Conservation (phyloP, 2,888 invertebrate genomes). For the Eutolmus rufibarbis region DNA sequence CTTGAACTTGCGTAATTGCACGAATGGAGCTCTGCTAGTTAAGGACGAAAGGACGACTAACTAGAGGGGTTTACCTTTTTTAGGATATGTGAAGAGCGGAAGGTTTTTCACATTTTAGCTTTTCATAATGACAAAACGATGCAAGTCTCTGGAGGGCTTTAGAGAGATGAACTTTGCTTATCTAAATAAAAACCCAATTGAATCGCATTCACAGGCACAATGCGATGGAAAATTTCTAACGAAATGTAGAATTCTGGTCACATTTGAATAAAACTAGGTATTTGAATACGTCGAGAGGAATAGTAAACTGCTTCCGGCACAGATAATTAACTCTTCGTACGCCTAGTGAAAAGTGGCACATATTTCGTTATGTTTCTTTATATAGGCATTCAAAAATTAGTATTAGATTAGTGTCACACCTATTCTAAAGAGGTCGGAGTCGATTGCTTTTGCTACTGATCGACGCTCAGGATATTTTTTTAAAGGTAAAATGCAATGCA, state of each 20-base stretch:
- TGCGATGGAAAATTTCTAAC: not conserved
- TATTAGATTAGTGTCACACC: no score
- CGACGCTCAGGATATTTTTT: no score
- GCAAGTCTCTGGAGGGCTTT: not conserved
- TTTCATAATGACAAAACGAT: not conserved
- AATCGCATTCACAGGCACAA: not conserved
- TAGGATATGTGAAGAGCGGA: not conserved
- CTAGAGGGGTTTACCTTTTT: not conserved
- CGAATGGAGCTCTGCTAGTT: not conserved
- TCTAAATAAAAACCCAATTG: not conserved
- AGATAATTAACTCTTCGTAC: not conserved
- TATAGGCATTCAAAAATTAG: no score
- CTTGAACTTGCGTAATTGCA: constrained; percentile 29
- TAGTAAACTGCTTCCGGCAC: not conserved
- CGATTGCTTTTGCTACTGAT: no score
- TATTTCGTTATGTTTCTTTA: no score
- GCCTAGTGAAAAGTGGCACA: not conserved
- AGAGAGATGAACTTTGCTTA: not conserved
- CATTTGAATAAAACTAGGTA: not conserved
- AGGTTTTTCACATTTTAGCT: not conserved
- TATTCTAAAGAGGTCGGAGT: no score
- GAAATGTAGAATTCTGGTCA: not conserved
- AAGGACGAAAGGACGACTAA: not conserved
- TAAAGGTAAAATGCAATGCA: no score
- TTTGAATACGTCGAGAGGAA: not conserved